These are phyloP conservation scores for Guaruba guarouba DNA, from an alignment of 2,113 vertebrate species.

Conservation along the genomic window DNA sequence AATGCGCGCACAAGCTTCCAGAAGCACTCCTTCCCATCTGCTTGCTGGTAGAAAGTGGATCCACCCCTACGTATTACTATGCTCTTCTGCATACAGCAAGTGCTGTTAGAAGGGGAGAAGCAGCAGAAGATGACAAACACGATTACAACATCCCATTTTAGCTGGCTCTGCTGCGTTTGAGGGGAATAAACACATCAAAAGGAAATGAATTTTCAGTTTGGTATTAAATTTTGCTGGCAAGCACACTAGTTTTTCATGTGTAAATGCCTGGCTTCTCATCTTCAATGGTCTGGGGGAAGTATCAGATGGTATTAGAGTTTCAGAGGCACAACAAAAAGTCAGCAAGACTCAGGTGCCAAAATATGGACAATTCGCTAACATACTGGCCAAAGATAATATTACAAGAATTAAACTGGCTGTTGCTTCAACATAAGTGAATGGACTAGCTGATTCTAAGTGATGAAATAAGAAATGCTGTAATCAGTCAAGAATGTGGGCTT, in stretches of 20 bases:
- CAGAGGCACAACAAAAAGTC: neutral
- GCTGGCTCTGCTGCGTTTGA: neutral
- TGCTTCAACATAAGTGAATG: neutral
- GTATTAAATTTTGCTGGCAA: neutral
- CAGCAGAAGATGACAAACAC: neutral
- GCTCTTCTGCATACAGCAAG: neutral
- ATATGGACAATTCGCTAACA: neutral
- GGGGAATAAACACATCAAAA: fast-evolving
- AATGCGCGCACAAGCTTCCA: neutral
- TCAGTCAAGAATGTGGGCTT: neutral
- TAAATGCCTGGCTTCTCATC: neutral
- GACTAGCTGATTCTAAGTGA: neutral
- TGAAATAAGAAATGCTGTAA: neutral
- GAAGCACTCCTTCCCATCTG: neutral
- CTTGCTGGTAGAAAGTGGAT: neutral
- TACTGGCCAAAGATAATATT: neutral
- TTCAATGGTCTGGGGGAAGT: neutral
- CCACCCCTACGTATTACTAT: too few relatives aligned
- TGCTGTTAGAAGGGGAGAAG: neutral
- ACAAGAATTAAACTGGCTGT: neutral
- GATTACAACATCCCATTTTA: neutral
- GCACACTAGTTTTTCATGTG: neutral
- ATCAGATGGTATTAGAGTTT: neutral
- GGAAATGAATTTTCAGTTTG: neutral
- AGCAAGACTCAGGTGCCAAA: neutral